These are phyloP conservation scores for Dicycla oo DNA, from an alignment of 2,888 invertebrate species.

Conservation along the genomic window DNA sequence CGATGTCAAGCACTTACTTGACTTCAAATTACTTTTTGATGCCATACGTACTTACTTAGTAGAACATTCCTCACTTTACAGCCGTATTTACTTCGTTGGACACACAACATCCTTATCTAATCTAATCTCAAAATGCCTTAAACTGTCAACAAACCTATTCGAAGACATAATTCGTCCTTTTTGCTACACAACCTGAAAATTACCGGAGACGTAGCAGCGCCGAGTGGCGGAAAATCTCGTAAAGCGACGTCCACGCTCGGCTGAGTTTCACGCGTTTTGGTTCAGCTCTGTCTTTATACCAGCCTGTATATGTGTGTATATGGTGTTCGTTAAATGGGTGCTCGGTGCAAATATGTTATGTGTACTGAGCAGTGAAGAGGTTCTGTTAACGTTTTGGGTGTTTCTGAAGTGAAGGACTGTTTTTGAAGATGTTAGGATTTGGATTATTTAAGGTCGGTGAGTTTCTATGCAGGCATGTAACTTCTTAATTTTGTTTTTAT, in stretches of 20 bases:
- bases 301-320: slow-evolving; percentile 19
- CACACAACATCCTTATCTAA: slow-evolving; percentile 30
- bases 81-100: slow-evolving; percentile 9
- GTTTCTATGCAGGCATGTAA: neutral
- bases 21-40: slow-evolving; percentile 8
- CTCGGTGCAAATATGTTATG: slow-evolving; percentile 42
- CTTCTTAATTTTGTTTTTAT: neutral
- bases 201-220: slow-evolving; percentile 43
- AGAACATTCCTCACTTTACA: neutral
- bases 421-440: slow-evolving; percentile 13
- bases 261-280: slow-evolving; percentile 61
- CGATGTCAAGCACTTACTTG: neutral
- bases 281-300: slow-evolving; percentile 48
- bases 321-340: slow-evolving; percentile 47
- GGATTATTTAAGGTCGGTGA: slow-evolving; percentile 5
- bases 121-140: slow-evolving; percentile 30
- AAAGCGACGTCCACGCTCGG: slow-evolving; percentile 57
- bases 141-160: slow-evolving; percentile 36
- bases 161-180: slow-evolving; percentile 53
- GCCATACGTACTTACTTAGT: slow-evolving; percentile 12
- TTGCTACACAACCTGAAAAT: slow-evolving; percentile 51
- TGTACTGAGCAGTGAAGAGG: slow-evolving; percentile 21
- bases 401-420: slow-evolving; percentile 8
- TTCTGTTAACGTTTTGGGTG: slow-evolving; percentile 19
- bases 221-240: slow-evolving; percentile 62